Percentiles rank a stretch among this genome's conserved stretches.
phyloP scores from a whole-genome alignment of 2,113 vertebrate genomes.

The Mionectes macconnelli region DNA sequence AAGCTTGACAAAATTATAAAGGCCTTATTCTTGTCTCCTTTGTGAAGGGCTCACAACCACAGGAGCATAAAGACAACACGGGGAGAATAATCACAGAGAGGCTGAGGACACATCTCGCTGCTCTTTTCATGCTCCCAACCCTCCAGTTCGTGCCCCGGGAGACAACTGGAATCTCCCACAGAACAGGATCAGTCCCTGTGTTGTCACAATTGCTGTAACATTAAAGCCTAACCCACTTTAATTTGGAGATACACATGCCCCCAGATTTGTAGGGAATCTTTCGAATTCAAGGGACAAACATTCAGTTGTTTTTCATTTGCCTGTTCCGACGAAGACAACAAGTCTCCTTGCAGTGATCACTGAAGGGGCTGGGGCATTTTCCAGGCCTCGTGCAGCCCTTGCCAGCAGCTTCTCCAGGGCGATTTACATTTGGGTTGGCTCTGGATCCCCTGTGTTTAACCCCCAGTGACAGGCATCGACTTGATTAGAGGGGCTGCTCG shows the following conservation, averaged over 20 bases:
- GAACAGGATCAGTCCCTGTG: fast-evolving
- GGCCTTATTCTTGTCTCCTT: background rate
- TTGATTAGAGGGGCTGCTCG: background rate
- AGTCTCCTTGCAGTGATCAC: background rate
- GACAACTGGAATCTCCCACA: fast-evolving
- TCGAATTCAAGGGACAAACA: background rate
- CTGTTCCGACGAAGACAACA: background rate
- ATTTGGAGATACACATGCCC: background rate
- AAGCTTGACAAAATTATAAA: background rate
- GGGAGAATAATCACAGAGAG: background rate
- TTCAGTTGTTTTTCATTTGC: background rate
- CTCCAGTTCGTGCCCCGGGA: background rate
- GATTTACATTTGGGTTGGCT: background rate
- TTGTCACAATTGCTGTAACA: fast-evolving
- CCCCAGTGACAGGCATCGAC: background rate
- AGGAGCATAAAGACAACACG: background rate
- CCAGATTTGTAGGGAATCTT: background rate
- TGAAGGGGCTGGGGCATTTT: background rate
- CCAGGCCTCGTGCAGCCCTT: background rate
- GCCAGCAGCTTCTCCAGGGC: background rate
- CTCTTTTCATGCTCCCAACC: fast-evolving
- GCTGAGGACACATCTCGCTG: background rate
- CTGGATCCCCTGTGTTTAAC: background rate
- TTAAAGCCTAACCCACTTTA: background rate
- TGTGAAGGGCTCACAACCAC: background rate